Percentiles rank a stretch among this genome's conserved stretches.
Conservation (phyloP, 1,140 invertebrate species). For the Heliothis virescens region DNA sequence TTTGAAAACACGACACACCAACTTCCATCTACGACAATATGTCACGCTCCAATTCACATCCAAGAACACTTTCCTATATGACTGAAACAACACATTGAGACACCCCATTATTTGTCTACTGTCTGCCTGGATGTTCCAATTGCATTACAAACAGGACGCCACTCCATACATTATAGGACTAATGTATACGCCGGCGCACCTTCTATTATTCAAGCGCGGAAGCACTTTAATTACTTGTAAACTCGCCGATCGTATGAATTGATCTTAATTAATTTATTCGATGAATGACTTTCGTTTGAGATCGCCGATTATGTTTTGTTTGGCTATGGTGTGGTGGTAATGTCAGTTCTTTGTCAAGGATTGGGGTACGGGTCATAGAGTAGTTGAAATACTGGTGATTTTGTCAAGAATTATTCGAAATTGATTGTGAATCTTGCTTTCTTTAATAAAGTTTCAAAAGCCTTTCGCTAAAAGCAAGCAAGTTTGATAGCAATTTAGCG, state of each 20-base stretch:
- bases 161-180: slow-evolving; percentile 64
- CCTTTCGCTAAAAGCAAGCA: too few relatives aligned
- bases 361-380: too few relatives aligned
- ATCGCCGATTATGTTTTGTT: not conserved
- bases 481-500: too few relatives aligned
- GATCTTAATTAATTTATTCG: slow-evolving; percentile 17
- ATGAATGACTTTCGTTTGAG: not conserved
- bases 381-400: too few relatives aligned
- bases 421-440: too few relatives aligned
- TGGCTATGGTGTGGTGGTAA: not conserved
- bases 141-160: slow-evolving; percentile 65
- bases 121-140: slow-evolving; percentile 30
- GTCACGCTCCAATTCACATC: not conserved
- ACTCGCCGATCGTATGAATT: not conserved
- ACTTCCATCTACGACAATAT: not conserved
- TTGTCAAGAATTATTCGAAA: too few relatives aligned
- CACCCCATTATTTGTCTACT: slow-evolving; percentile 28
- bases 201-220: slow-evolving; percentile 72
- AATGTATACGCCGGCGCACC: slow-evolving; percentile 69
- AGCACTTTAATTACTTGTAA: slow-evolving; percentile 63
- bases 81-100: slow-evolving; percentile 3
- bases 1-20: too few relatives aligned
- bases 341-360: not conserved
- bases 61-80: not conserved
- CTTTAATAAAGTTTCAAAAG: too few relatives aligned